phyloP scores from a whole-genome alignment of 2,888 invertebrate species.

The Limnephilus rhombicus region DNA sequence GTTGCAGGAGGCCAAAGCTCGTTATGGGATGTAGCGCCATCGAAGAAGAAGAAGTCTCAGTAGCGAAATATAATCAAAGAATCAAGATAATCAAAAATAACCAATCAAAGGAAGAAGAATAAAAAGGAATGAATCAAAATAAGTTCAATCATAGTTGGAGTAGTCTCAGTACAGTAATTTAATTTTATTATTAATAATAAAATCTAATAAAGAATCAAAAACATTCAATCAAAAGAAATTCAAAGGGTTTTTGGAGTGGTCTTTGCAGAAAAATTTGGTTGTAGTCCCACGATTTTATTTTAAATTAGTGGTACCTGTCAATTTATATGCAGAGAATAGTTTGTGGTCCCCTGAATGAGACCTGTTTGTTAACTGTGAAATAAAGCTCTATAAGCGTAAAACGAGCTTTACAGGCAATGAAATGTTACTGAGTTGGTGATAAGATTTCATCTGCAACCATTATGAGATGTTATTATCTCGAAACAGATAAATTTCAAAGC shows the following conservation, averaged over 20 bases:
- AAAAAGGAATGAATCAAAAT: no score
- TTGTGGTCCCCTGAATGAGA: not conserved
- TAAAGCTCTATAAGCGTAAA: slow-evolving; percentile 5
- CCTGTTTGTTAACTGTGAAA: not conserved
- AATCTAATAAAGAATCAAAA: no score
- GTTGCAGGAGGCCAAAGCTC: no score
- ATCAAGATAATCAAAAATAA: no score
- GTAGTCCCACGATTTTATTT: not conserved
- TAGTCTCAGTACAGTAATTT: no score
- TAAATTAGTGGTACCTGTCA: not conserved
- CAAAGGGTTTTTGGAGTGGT: not conserved
- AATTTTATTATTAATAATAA: no score
- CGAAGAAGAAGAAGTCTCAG: no score
- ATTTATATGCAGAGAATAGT: not conserved
- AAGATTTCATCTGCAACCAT: not conserved
- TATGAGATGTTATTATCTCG: not conserved
- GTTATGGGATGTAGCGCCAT: no score
- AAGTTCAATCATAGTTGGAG: no score
- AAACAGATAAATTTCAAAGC: not conserved
- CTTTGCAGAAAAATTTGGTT: not conserved
- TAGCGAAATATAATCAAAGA: no score
- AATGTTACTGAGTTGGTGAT: not conserved
- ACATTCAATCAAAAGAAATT: no score
- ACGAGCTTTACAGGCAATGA: not conserved
- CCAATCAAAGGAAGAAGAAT: no score